These are phyloP conservation scores for Herpailurus yagouaroundi DNA, from an alignment of 2,113 vertebrate species.

Conservation along the genomic window DNA sequence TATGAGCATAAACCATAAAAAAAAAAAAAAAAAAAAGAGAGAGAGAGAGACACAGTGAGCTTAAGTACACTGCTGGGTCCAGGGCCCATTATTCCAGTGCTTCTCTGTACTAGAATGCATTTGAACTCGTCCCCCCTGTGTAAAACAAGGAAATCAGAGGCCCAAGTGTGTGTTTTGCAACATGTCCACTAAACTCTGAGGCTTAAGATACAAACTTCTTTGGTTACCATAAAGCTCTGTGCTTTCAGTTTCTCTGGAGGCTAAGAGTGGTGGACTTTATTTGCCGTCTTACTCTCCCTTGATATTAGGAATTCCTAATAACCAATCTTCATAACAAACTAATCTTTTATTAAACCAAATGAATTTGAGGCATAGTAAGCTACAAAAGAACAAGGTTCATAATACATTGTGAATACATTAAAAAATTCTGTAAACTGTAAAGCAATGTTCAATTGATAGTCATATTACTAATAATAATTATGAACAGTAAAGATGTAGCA, in stretches of 20 bases:
- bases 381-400: not conserved
- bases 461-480: not conserved
- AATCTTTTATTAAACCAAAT: slow-evolving; percentile 19
- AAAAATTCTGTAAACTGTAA: slow-evolving; percentile 27
- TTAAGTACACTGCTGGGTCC: not conserved
- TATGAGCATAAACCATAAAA: not conserved
- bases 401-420: not conserved
- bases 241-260: slow-evolving; percentile 6
- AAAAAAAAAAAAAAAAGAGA: not conserved
- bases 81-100: not conserved
- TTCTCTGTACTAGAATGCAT: slow-evolving; percentile 11
- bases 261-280: not conserved
- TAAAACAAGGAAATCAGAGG: slow-evolving; percentile 26
- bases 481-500: not conserved
- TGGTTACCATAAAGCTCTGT: slow-evolving; percentile 3
- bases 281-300: slow-evolving; percentile 25
- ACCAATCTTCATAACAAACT: not conserved
- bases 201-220: not conserved
- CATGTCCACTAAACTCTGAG: not conserved
- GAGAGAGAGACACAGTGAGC: not conserved
- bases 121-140: not conserved
- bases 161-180: slow-evolving; percentile 17
- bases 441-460: not conserved
- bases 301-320: slow-evolving; percentile 38
- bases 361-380: not conserved